Percentiles rank a stretch among this genome's conserved stretches.
phyloP scores from a whole-genome alignment of 2,113 vertebrate genomes.

The Rallus limicola region DNA sequence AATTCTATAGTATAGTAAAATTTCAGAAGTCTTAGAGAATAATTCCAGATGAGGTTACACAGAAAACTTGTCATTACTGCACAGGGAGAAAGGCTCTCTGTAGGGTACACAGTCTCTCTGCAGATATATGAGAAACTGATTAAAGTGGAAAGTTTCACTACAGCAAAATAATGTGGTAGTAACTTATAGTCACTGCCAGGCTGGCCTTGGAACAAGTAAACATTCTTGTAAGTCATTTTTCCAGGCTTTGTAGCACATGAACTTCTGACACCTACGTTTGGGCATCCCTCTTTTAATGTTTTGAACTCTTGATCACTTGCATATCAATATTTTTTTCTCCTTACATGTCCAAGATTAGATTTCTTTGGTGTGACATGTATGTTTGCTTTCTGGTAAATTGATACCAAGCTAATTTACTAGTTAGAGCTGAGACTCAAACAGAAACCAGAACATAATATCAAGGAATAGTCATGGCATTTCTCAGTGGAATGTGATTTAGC shows the following conservation, averaged over 20 bases:
- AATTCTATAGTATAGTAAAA: not conserved
- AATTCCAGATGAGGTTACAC: not conserved
- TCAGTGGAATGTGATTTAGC: not conserved
- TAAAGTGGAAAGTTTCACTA: not conserved
- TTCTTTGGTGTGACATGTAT: not conserved
- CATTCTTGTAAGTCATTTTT: not conserved
- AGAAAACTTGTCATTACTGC: not conserved
- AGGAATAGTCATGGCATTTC: not conserved
- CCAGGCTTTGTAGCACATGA: not conserved
- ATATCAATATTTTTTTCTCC: not conserved
- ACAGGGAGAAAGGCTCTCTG: not conserved
- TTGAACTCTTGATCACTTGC: not conserved
- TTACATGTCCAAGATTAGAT: not conserved
- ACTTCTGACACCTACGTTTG: not conserved
- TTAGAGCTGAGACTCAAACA: not conserved
- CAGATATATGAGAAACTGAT: not conserved
- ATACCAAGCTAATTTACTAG: not conserved
- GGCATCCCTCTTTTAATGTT: not conserved
- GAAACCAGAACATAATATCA: not conserved
- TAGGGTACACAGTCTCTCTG: not conserved
- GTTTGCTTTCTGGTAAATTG: not conserved
- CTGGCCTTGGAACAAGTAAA: not conserved
- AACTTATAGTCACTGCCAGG: not conserved
- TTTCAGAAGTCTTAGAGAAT: not conserved
- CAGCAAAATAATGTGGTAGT: not conserved